Conservation (phyloP, 1,140 invertebrate species). For the Cherax quadricarinatus region DNA sequence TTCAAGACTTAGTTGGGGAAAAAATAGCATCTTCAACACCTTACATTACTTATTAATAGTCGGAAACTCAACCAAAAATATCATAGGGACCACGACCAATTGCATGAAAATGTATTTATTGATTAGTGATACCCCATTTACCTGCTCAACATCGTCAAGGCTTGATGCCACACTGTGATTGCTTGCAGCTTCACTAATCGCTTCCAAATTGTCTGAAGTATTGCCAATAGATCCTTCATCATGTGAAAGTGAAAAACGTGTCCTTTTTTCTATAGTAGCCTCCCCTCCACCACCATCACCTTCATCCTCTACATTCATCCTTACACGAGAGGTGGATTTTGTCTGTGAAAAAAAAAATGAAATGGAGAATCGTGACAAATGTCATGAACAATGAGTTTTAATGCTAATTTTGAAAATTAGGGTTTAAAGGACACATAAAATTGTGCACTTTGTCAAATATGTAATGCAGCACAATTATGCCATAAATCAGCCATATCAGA, state of each 20-base stretch:
- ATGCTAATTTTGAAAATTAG: not conserved
- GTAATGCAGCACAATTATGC: no score
- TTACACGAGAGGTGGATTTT: conserved; percentile 73
- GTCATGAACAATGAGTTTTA: not conserved
- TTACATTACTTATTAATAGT: no score
- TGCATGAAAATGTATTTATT: no score
- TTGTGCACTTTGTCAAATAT: no score
- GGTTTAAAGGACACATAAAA: not conserved
- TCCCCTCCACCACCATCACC: conserved; percentile 70
- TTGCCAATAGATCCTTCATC: conserved; percentile 92
- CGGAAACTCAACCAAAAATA: no score
- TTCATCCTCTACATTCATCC: conserved; percentile 74
- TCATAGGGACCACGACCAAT: no score
- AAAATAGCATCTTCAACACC: no score
- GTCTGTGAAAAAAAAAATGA: conserved; percentile 75
- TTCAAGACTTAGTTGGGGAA: no score
- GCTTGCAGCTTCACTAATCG: conserved; percentile 94
- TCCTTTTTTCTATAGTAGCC: conserved; percentile 74
- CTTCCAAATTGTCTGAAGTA: conserved; percentile 95
- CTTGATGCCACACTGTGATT: conserved; percentile 97
- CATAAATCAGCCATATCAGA: no score
- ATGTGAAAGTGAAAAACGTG: conserved; percentile 87
- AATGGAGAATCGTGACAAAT: conserved; percentile 72
- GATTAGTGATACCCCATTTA: not conserved
- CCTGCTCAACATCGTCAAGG: conserved; percentile 83